Percentiles rank a stretch among this genome's conserved stretches.
Evolutionary conservation across 92 coral and sea anemone species (phyloP).

Genomic region (Epizoanthus stellaris): DNA sequence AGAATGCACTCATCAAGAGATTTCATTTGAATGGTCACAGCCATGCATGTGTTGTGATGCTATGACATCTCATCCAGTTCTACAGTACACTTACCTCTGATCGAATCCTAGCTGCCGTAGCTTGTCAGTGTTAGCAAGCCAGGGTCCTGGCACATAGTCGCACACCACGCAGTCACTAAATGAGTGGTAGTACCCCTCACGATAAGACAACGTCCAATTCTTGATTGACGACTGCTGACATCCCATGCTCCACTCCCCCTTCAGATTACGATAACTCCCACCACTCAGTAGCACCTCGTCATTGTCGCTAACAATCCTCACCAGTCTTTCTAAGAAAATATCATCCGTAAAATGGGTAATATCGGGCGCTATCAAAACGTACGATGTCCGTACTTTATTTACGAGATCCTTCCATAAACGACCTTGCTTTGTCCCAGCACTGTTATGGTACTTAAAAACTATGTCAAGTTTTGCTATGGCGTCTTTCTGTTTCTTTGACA

Average conservation of each 20-base stretch:
- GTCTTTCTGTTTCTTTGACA: background rate
- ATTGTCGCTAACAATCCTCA: slow-evolving; percentile 79
- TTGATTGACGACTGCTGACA: slow-evolving; percentile 83
- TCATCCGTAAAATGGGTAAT: slow-evolving; percentile 70
- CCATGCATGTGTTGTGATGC: background rate
- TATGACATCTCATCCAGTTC: background rate
- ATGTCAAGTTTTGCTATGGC: slow-evolving; percentile 34
- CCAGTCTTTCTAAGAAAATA: slow-evolving; percentile 49
- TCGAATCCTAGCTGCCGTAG: slow-evolving; percentile 72
- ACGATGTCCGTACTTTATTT: slow-evolving; percentile 54
- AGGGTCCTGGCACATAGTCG: slow-evolving; percentile 90
- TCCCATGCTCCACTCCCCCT: slow-evolving; percentile 94
- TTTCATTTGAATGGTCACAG: background rate
- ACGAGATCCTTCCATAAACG: slow-evolving; percentile 54
- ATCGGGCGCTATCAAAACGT: slow-evolving; percentile 64
- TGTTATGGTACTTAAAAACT: slow-evolving; percentile 31
- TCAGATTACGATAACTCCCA: slow-evolving; percentile 82
- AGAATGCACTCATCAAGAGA: no score
- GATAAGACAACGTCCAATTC: slow-evolving; percentile 84
- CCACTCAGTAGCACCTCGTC: slow-evolving; percentile 80
- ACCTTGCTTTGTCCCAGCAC: slow-evolving; percentile 36
- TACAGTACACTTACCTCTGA: slow-evolving; percentile 64
- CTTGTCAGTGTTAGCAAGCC: slow-evolving; percentile 82
- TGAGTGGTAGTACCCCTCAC: slow-evolving; percentile 89
- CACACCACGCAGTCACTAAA: slow-evolving; percentile 89